phyloP scores from a whole-genome alignment of 2,888 invertebrate genomes.

The Melitaea athalia region DNA sequence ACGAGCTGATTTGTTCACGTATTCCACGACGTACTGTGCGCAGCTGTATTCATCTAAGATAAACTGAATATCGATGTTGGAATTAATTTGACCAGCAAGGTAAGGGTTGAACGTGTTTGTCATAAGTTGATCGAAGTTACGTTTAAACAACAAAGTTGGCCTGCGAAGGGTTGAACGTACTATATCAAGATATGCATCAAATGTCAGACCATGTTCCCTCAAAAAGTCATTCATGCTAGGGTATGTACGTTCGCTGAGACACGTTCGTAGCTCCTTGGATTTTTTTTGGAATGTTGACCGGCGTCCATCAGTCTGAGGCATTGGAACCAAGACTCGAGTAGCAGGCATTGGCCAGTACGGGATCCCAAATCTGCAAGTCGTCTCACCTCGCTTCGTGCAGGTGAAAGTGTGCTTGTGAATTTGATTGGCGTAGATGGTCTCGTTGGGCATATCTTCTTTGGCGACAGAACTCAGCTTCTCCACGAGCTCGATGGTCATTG shows the following conservation, averaged over 20 bases:
- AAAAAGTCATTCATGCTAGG: too few species aligned
- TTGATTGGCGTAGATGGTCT: too few species aligned
- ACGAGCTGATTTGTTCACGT: slow-evolving; percentile 52
- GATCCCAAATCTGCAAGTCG: slow-evolving; percentile 43
- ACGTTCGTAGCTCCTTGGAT: too few species aligned
- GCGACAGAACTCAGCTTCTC: too few species aligned
- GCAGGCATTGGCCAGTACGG: slow-evolving; percentile 52
- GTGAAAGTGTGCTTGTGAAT: too few species aligned
- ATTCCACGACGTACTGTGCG: slow-evolving; percentile 57
- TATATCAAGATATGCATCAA: too few species aligned
- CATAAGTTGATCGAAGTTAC: slow-evolving; percentile 51
- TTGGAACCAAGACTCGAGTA: slow-evolving; percentile 50
- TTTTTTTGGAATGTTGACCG: not conserved
- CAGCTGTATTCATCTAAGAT: slow-evolving; percentile 47
- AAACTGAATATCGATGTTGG: slow-evolving; percentile 44
- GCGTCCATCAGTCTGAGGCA: slow-evolving; percentile 46
- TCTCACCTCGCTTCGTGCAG: too few species aligned
- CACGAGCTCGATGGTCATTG: too few species aligned
- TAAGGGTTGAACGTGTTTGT: slow-evolving; percentile 56
- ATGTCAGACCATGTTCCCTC: too few species aligned
- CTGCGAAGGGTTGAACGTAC: too few species aligned
- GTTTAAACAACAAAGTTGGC: slow-evolving; percentile 39
- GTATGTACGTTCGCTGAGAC: too few species aligned
- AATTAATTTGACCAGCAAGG: slow-evolving; percentile 48
- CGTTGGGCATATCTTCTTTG: too few species aligned